Conservation (phyloP, 2,113 vertebrate species). For the Pygathrix nemaeus region DNA sequence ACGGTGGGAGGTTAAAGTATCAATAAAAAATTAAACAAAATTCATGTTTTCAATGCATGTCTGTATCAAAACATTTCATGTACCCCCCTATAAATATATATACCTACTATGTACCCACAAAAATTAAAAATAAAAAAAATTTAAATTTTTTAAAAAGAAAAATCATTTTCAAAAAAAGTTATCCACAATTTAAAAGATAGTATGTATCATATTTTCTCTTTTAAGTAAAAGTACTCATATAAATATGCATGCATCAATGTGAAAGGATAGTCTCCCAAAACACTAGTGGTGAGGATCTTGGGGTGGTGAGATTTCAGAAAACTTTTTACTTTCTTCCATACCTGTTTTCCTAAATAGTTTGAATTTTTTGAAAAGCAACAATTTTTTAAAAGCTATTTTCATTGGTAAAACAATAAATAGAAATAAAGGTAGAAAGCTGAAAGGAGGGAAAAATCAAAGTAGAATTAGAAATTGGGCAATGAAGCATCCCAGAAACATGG, state of each 20-base stretch:
- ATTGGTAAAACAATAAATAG: constrained; percentile 29
- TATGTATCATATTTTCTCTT: constrained; percentile 11
- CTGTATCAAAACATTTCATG: too few relatives aligned
- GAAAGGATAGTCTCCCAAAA: constrained; percentile 38
- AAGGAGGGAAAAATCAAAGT: constrained; percentile 32
- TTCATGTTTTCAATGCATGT: background rate
- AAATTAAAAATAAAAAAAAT: too few relatives aligned
- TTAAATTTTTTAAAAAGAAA: too few relatives aligned
- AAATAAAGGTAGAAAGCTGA: constrained; percentile 39
- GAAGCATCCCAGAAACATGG: background rate
- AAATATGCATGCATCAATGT: background rate
- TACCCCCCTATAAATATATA: too few relatives aligned
- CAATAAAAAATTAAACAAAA: constrained; percentile 28
- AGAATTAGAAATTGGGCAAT: background rate
- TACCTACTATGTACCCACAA: too few relatives aligned
- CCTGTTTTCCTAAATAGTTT: background rate
- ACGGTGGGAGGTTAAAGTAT: background rate
- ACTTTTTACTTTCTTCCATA: background rate
- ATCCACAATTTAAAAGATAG: background rate
- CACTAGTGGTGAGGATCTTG: background rate
- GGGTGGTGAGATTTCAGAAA: background rate
- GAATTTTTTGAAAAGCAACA: constrained; percentile 30
- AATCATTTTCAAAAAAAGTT: background rate
- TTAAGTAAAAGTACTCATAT: background rate
- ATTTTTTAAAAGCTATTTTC: background rate